These are phyloP conservation scores for Coracopsis vasa DNA, from an alignment of 2,113 vertebrate genomes.

Conservation along the genomic window DNA sequence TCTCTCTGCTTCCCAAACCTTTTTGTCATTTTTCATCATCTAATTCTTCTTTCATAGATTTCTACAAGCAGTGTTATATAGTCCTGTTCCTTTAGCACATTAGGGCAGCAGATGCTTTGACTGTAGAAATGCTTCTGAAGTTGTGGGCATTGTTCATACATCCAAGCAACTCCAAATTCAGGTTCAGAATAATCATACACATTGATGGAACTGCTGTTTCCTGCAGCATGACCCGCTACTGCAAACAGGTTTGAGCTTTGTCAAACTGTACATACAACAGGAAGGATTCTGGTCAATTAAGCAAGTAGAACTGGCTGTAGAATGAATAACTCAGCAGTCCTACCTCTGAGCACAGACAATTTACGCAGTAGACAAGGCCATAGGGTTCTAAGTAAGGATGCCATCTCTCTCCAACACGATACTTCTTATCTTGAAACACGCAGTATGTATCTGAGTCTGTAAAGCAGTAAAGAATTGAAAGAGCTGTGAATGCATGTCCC, in stretches of 20 bases:
- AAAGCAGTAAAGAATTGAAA: conserved; percentile 15
- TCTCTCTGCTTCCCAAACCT: neutral
- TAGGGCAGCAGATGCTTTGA: neutral
- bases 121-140: neutral
- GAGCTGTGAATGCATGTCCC: neutral
- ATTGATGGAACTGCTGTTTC: neutral
- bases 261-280: neutral
- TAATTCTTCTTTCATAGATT: neutral
- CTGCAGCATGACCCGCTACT: neutral
- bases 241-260: neutral
- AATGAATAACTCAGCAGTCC: neutral
- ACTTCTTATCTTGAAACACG: conserved; percentile 84
- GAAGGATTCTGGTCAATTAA: neutral
- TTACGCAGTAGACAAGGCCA: conserved; percentile 81
- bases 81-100: neutral
- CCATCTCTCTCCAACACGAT: conserved; percentile 81
- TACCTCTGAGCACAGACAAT: conserved; percentile 84
- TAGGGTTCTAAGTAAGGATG: conserved; percentile 84
- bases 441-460: conserved; percentile 82
- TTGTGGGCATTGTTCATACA: neutral
- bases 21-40: neutral
- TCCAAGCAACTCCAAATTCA: neutral
- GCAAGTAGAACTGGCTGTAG: neutral
- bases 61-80: neutral
- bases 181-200: neutral